phyloP scores from a whole-genome alignment of 2,797 vertebrate species.

The Hoplostethus atlanticus region DNA sequence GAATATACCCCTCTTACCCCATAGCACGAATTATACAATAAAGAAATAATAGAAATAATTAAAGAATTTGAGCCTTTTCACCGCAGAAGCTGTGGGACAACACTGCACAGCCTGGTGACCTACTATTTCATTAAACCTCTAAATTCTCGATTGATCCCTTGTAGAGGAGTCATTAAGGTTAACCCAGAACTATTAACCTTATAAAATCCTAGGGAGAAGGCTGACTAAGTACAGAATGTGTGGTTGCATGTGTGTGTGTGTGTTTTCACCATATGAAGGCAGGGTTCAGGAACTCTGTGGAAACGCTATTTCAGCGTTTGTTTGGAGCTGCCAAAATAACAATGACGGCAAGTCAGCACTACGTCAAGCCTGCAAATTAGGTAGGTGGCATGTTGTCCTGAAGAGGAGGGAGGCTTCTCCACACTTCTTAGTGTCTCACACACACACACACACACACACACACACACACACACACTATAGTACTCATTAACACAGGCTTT shows the following conservation, averaged over 20 bases:
- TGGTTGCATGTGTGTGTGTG: not conserved
- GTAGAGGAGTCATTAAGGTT: not conserved
- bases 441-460: not conserved
- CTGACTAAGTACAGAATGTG: not conserved
- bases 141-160: not conserved
- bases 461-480: no score
- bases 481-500: not conserved
- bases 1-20: no score
- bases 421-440: no score
- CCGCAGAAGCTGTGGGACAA: no score
- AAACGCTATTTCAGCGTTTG: constrained; percentile 4
- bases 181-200: no score
- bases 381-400: not conserved
- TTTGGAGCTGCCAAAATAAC: constrained; percentile 25
- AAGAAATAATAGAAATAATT: no score
- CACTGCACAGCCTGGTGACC: no score
- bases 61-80: no score
- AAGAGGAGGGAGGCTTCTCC: not conserved
- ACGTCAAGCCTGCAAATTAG: constrained; percentile 19
- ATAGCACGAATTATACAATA: no score
- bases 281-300: constrained; percentile 8
- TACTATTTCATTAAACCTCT: no score
- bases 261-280: not conserved
- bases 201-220: no score
- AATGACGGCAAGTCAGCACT: constrained; percentile 21